Evolutionary conservation across 2,888 invertebrate genomes (phyloP), one percentile per base, ranked within the genome.

Genomic region (Oscheius sp.): DNA sequence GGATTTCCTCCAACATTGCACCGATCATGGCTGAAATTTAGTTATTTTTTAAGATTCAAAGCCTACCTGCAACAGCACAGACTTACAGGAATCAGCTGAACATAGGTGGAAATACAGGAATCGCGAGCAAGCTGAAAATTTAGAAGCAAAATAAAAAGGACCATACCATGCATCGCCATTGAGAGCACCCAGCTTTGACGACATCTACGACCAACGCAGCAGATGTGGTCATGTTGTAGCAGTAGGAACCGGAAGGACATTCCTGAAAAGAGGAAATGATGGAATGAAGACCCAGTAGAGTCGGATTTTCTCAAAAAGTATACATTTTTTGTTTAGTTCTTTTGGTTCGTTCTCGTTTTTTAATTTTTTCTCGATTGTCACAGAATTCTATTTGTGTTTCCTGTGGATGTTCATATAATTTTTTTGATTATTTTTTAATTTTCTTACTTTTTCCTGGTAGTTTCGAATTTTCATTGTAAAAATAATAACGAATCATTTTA

Each of bases 111-210:
- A 24, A 80, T 78, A 68, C 82, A 82, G n/a, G 72, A 71, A 70
- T 82, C 74, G 36, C 75, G 70, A 3, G 82, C 78, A n/a, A 82
- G 49, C 78, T 80, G 57, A 47, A 78, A 72, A 8, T 26, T 22
- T n/a, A 14, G 9, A 1, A 41, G 17, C 20, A 3, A 12, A 30
- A 8, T 51, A 8, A 30, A 24, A 47, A 17, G 14, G 17, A 38
- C 22, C 32, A 1, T 26, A 80, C 80, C 80, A 78, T 75, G 65
- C 79, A 82, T 36, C 82, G 71, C 73, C 80, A 82, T 24, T 73
- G 74, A 24, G 82, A 82, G 49, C 82, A 82, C 20, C 81, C 82
- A 14, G 82, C 83, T 50, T 83, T 83, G 26, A 81, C 81, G 20
- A 80, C 67, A 54, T 81, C 79, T 30, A 83, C 45, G 57, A 77